Evolutionary conservation across 2,797 vertebrate genomes (phyloP), one percentile per base, ranked within the genome.

Genomic region (Emys orbicularis): DNA sequence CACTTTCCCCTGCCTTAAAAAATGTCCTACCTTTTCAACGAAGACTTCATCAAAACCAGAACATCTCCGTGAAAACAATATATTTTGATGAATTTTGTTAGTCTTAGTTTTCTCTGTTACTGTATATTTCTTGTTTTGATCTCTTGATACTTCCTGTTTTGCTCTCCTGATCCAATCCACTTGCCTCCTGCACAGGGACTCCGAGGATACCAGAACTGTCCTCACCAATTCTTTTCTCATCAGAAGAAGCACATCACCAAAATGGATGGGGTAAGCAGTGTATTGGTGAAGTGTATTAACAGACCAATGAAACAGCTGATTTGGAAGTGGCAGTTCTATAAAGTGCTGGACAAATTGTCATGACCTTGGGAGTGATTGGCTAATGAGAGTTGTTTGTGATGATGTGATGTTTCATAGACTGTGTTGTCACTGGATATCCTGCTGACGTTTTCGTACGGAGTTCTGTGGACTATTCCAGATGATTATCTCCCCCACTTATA

Each of bases 231-330:
- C 79, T 90, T 83, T 53, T 61, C 47, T 96, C 83, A 68, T 87
- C 56, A 82, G 81, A 92, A 65, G 47, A 16, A 86, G 25, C 2
- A 3, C 50, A 37, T 52, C 49, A 79, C 16, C 79, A 95, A 96
- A 89, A 98, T 98, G 97, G 94, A 34, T 93, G 77, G 47, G 90
- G 97, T 98, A 96, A 96, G 97, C 94, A 92, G 34, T 52, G 57
- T 57, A 91, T 9, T 79, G 25, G 65, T 77, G 65, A 89, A 54
- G 8, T 87, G 0, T 52, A 5, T 68, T 65, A 54, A 2, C 37
- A 49, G 27, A 5, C 56, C 25, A 81, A 27, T 47, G 57, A 91
- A 92, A 0, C 2, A 2, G 50, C 37, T 12, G 86, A 50, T 23
- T 9, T 74, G 41, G 11, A 84, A 79, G 47, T 52, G 5, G 31